A percentile compares a stretch with the other conserved stretches of the same genome.
These are phyloP conservation scores for Eulimnadia texana DNA, from an alignment of 1,140 invertebrate species.

Conservation along the genomic window DNA sequence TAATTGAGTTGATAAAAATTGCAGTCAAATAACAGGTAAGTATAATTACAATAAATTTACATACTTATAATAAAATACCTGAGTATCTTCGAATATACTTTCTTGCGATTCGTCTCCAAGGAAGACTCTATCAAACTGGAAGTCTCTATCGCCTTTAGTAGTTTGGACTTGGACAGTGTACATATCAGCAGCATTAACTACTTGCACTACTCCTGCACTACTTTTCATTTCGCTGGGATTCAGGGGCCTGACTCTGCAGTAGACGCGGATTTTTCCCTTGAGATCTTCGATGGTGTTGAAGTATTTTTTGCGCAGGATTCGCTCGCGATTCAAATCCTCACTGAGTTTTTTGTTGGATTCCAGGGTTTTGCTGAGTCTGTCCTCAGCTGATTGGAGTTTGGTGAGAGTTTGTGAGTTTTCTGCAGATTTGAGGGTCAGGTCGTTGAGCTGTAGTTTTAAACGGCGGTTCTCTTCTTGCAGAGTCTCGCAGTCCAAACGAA, in stretches of 20 bases:
- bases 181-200: slow-evolving; percentile 21
- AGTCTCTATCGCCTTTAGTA: slow-evolving; percentile 32
- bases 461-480: slow-evolving; percentile 7
- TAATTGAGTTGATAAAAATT: too few relatives aligned
- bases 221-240: slow-evolving; percentile 16
- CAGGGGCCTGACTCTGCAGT: slow-evolving; percentile 26
- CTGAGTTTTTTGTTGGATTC: slow-evolving; percentile 30
- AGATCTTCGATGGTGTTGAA: slow-evolving; percentile 38
- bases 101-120: slow-evolving; percentile 46
- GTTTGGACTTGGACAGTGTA: slow-evolving; percentile 23
- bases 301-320: slow-evolving; percentile 34
- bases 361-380: slow-evolving; percentile 19
- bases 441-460: slow-evolving; percentile 4
- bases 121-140: slow-evolving; percentile 69
- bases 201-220: slow-evolving; percentile 14
- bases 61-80: slow-evolving; percentile 17
- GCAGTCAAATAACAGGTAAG: too few relatives aligned
- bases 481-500: slow-evolving; percentile 9
- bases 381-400: slow-evolving; percentile 21
- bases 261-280: slow-evolving; percentile 38
- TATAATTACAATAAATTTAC: slow-evolving; percentile 9
- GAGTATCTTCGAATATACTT: slow-evolving; percentile 35
- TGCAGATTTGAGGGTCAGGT: slow-evolving; percentile 8
- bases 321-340: slow-evolving; percentile 34
- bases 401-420: slow-evolving; percentile 21